Base-by-base conservation (phyloP, 2,113 vertebrate genomes). In the Alosa alosa region DNA sequence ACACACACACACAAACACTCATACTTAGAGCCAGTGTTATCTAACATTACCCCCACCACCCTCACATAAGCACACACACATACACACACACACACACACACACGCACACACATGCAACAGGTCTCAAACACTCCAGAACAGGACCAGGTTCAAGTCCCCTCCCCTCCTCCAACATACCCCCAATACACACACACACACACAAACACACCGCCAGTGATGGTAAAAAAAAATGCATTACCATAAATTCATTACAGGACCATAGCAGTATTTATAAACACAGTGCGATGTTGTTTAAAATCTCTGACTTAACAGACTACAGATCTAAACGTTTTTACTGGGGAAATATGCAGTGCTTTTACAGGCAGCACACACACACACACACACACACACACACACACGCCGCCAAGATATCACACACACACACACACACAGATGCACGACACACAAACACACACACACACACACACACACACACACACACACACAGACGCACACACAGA, bases 241-340 rank as follows among this genome's bases (percentile, higher is more conserved):
- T 95, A 96, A 95, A 96, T 96, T 95, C 95, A 95, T 96, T 96
- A 95, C 92, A 92, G 93, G 90, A 90, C 88, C 88, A 85, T 91
- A 93, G 93, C 95, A 95, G 93, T 91, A 91, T 94, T 95, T 95
- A 94, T 95, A 94, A 95, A 95, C 94, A 95, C 60, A 82, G 82
- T 86, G 93, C 94, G 91, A 95, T 95, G 94, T 93, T 96, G 94
- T 95, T 95, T 95, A 95, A 93, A 95, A 87, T 93, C 90, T 93
- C 90, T 93, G 94, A 94, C 94, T 93, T 94, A 93, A 95, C 94
- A 93, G 94, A 95, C 95, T 95, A 95, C 93, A 95, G 93, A 93
- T 95, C 92, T 93, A 93, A 92, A 93, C 94, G 93, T 92, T 91
- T 94, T 91, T 92, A 92, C 91, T 90, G 92, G 83, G 91, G 92